Evolutionary conservation across 1,140 invertebrate species (phyloP), one percentile per base, ranked within the genome.

Genomic region (Drosophila gunungcola): DNA sequence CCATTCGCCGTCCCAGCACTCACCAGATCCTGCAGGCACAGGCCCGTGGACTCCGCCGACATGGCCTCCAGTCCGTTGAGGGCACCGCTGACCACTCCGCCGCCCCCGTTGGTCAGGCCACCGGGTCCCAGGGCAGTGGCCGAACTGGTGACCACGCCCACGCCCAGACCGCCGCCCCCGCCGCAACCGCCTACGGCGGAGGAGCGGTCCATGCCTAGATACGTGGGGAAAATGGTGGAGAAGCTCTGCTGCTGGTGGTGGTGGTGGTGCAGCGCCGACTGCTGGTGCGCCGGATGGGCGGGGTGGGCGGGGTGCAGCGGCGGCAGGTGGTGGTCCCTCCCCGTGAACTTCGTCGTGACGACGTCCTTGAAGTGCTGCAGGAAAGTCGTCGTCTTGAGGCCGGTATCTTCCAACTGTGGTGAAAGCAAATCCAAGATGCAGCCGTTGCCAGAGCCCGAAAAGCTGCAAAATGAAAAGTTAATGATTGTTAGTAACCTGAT

Each of bases 21-120:
- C 29, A 95, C 95, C 77, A 96, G 93, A 92, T 96, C 96, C 89
- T 96, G 96, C 36, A 96, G 94, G 78, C 96, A 96, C 12, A 96
- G 93, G 43, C 95, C 94, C 32, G 85, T 91, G 25, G 90, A 91
- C 43, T 91, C 90, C 27, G 90, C 90, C 3, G 90, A 91, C 90
- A 91, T 91, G 29, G 90, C 90, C 57, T 91, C 93, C 95, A 94
- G 84, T 93, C 94, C 93, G 93, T 93, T 93, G 92, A 94, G 93
- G 93, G 95, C 94, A 94, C 94, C 91, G 93, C 94, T 94, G 91
- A 93, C 92, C 92, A 93, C 86, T 16, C 79, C 89, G 0, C 80
- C 93, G 10, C 85, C 85, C 5, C 79, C 84, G 39, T 84, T 93
- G 9, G 64, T 73, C 13, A 88, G 69, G 12, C 84, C 84, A 29